Evolutionary conservation across 2,113 vertebrate genomes (phyloP).

Genomic region (Heliornis fulica): DNA sequence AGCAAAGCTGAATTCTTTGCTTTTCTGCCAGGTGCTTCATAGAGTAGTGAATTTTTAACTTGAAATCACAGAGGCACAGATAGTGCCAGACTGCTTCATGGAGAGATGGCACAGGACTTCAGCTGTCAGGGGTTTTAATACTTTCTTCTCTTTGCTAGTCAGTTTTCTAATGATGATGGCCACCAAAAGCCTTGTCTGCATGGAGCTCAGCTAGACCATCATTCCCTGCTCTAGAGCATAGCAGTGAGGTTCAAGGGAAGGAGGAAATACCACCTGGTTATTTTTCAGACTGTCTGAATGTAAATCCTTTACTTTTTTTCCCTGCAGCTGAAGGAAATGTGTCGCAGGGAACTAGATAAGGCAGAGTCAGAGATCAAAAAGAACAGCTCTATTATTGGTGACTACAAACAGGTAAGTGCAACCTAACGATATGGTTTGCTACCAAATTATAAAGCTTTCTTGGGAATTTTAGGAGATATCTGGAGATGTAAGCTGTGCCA

Average conservation of each 20-base stretch:
- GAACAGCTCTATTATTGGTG: constrained; percentile 96
- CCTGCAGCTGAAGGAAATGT: constrained; percentile 96
- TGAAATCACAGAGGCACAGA: neutral
- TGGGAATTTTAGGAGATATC: neutral
- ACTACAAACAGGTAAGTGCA: constrained; percentile 93
- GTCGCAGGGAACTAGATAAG: constrained; percentile 93
- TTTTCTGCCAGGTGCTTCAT: constrained; percentile 19
- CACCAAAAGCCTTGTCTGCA: neutral
- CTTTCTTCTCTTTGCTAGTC: neutral
- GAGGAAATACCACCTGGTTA: neutral
- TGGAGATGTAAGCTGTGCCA: neutral
- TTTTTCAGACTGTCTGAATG: neutral
- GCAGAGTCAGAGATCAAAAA: constrained; percentile 97
- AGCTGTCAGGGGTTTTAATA: neutral
- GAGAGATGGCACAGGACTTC: neutral
- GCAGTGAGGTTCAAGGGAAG: neutral
- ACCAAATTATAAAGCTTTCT: neutral
- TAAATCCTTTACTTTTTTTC: neutral
- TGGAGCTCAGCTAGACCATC: neutral
- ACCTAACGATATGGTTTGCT: neutral
- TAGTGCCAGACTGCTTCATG: neutral
- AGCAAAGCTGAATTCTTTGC: neutral
- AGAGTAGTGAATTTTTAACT: neutral
- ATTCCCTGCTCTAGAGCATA: neutral
- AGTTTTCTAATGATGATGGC: neutral